Conservation (phyloP, 2,113 vertebrate genomes). For the Sinocyclocheilus maitianheensis region DNA sequence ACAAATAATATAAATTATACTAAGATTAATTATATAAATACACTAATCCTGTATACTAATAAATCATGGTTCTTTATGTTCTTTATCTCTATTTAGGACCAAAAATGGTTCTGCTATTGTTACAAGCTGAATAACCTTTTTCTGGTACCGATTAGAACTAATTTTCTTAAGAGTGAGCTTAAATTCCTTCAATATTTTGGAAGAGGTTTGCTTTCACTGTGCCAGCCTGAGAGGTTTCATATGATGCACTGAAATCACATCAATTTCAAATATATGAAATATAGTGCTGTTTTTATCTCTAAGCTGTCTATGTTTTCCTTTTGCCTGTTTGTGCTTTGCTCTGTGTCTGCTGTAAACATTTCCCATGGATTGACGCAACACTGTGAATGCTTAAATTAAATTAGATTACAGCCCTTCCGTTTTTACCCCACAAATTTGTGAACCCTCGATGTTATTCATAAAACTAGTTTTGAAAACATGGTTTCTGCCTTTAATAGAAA, state of each 20-base stretch:
- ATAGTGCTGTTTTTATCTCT: slow-evolving; percentile 9
- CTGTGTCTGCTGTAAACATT: background rate
- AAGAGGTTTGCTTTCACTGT: background rate
- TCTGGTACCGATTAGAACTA: no score
- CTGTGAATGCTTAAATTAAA: background rate
- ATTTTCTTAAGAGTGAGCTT: no score
- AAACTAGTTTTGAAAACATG: background rate
- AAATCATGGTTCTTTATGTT: no score
- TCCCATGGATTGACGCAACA: background rate
- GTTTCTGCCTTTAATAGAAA: background rate
- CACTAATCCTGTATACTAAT: no score
- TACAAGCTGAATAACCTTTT: no score
- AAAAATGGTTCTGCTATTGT: no score
- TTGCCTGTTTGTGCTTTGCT: background rate
- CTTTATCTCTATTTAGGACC: no score
- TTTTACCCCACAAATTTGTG: background rate
- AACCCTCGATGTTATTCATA: background rate
- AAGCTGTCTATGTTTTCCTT: background rate
- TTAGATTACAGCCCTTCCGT: background rate
- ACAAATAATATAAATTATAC: no score
- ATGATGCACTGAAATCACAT: background rate
- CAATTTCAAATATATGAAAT: background rate
- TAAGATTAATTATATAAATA: no score
- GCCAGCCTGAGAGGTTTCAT: no score
- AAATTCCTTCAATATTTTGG: slow-evolving; percentile 1